Conservation (phyloP, 2,797 vertebrate species). For the Lindbergichthys nudifrons region DNA sequence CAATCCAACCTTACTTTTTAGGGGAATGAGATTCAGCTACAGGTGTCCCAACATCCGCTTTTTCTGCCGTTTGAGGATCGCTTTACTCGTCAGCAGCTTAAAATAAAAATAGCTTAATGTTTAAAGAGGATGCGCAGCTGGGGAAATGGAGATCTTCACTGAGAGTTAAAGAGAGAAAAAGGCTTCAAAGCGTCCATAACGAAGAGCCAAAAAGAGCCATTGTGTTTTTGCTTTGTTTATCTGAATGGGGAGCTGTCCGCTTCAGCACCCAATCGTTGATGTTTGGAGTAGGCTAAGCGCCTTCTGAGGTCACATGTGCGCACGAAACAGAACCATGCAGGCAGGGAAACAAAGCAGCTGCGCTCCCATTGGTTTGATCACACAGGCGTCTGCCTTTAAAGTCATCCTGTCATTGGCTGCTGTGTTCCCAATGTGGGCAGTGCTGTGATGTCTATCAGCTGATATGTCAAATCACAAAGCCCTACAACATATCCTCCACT, state of each 20-base stretch:
- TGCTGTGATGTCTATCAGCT: constrained; percentile 31
- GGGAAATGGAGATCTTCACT: constrained; percentile 6
- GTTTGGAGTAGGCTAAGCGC: constrained; percentile 72
- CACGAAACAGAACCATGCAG: constrained; percentile 53
- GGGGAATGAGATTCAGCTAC: constrained; percentile 53
- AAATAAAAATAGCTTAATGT: constrained; percentile 31
- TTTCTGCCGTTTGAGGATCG: neutral
- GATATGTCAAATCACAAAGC: constrained; percentile 47
- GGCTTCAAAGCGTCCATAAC: neutral
- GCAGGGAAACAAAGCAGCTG: constrained; percentile 30
- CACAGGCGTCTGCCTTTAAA: constrained; percentile 9
- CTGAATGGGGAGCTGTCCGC: constrained; percentile 60
- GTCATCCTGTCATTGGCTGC: constrained; percentile 59
- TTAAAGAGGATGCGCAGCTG: constrained; percentile 12
- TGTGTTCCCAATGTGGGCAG: constrained; percentile 17
- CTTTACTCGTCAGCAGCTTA: constrained; percentile 10
- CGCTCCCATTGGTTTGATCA: constrained; percentile 60
- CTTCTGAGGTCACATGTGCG: constrained; percentile 71
- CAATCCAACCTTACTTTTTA: constrained; percentile 24
- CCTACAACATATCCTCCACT: constrained; percentile 19
- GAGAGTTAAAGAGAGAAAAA: neutral
- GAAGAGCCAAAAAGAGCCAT: neutral
- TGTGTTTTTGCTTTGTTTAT: constrained; percentile 28
- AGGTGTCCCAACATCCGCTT: constrained; percentile 68
- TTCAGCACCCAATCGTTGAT: constrained; percentile 58